These are phyloP conservation scores for Eulemur coronatus DNA, from an alignment of 2,797 vertebrate species.

Conservation along the genomic window DNA sequence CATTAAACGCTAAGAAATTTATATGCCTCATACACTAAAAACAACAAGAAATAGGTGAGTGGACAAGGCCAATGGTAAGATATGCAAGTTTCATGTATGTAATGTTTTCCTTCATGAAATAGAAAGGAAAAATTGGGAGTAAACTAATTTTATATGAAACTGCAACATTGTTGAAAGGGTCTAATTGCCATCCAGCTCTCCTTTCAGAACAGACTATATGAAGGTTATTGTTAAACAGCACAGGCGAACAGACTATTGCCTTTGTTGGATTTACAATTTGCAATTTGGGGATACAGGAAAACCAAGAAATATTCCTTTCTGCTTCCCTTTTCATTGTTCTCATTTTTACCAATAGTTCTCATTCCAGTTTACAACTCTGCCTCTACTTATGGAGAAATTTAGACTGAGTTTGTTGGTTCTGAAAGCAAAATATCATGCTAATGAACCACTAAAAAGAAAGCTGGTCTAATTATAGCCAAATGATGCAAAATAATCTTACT, in stretches of 20 bases:
- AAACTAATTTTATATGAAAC: constrained; percentile 47
- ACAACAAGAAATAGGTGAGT: not conserved
- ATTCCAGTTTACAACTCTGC: constrained; percentile 28
- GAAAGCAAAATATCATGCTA: constrained; percentile 62
- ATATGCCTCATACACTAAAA: not conserved
- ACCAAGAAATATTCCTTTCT: constrained; percentile 48
- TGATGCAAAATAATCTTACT: constrained; percentile 53
- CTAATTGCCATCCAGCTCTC: constrained; percentile 46
- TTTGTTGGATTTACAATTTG: constrained; percentile 52
- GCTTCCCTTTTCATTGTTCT: not conserved
- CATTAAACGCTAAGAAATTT: not conserved
- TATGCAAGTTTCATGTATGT: not conserved
- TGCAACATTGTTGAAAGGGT: not conserved
- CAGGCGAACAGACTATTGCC: not conserved
- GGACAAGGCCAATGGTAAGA: not conserved
- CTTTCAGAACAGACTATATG: not conserved
- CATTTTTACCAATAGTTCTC: constrained; percentile 57
- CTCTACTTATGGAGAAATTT: constrained; percentile 4
- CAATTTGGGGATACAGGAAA: constrained; percentile 39
- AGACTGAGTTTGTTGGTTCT: constrained; percentile 62
- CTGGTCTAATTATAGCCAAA: constrained; percentile 72
- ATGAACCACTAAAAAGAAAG: constrained; percentile 65
- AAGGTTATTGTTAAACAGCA: constrained; percentile 56
- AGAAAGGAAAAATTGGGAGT: not conserved
- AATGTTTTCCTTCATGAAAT: not conserved